Conservation (phyloP, 2,888 invertebrate genomes). For the Phanerotoma sp. region DNA sequence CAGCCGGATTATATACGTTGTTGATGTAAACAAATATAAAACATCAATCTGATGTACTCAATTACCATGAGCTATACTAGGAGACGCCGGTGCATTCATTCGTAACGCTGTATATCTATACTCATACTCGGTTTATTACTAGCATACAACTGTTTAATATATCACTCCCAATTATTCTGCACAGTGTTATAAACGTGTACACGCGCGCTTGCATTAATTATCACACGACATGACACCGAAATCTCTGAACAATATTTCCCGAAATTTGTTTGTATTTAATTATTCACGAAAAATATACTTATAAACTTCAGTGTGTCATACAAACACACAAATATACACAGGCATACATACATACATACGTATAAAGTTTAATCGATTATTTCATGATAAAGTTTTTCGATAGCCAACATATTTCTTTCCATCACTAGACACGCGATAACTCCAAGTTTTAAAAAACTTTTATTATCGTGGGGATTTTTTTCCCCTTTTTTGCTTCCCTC, state of each 20-base stretch:
- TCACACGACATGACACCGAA: constrained; percentile 4
- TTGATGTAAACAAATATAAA: too few species aligned
- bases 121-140: not conserved
- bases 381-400: constrained; percentile 1
- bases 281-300: too few species aligned
- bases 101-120: constrained; percentile 2
- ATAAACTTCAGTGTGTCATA: too few species aligned
- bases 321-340: too few species aligned
- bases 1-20: too few species aligned
- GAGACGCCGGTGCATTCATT: not conserved
- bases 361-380: constrained; percentile 12
- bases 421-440: not conserved
- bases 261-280: constrained; percentile 1
- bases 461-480: too few species aligned
- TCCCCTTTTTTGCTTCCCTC: too few species aligned
- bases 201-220: constrained; percentile 16
- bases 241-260: constrained; percentile 1
- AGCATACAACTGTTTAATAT: constrained; percentile 5
- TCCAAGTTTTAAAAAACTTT: not conserved
- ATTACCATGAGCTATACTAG: too few species aligned
- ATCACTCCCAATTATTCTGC: not conserved
- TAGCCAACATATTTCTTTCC: not conserved
- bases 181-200: constrained; percentile 12
- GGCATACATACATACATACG: too few species aligned
- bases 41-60: too few species aligned